These are phyloP conservation scores for Anthophora plumipes DNA, from an alignment of 2,888 invertebrate genomes.

Conservation along the genomic window DNA sequence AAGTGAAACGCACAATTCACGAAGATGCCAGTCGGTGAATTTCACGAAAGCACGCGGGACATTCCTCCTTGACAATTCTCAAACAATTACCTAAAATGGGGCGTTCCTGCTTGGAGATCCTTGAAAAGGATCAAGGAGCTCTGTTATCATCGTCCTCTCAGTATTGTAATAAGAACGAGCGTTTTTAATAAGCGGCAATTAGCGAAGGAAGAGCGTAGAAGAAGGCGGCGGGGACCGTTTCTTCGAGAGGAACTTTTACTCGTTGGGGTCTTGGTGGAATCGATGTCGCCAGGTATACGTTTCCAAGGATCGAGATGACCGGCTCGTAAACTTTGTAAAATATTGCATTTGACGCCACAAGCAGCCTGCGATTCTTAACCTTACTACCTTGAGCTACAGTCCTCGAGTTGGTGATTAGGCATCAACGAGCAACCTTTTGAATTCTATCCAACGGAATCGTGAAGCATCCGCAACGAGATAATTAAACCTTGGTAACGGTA, in stretches of 20 bases:
- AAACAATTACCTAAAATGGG: slow-evolving; percentile 39
- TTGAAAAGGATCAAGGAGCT: slow-evolving; percentile 53
- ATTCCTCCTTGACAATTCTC: slow-evolving; percentile 22
- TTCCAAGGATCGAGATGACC: slow-evolving; percentile 69
- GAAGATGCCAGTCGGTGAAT: background rate
- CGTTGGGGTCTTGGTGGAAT: slow-evolving; percentile 25
- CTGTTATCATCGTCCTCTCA: slow-evolving; percentile 41
- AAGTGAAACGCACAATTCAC: no score
- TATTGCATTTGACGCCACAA: slow-evolving; percentile 74
- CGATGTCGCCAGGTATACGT: slow-evolving; percentile 67
- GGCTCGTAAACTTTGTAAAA: slow-evolving; percentile 79
- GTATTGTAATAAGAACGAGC: slow-evolving; percentile 63
- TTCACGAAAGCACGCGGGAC: slow-evolving; percentile 1
- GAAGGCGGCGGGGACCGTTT: slow-evolving; percentile 40
- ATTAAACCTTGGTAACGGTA: slow-evolving; percentile 36
- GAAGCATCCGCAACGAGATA: slow-evolving; percentile 31
- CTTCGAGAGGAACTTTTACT: slow-evolving; percentile 48
- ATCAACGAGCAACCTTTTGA: slow-evolving; percentile 29
- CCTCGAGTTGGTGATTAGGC: slow-evolving; percentile 59
- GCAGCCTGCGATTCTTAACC: slow-evolving; percentile 68
- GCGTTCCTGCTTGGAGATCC: slow-evolving; percentile 42
- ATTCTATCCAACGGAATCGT: slow-evolving; percentile 25
- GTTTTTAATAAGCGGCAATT: slow-evolving; percentile 84
- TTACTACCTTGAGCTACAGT: slow-evolving; percentile 34
- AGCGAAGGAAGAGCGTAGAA: slow-evolving; percentile 59